Evolutionary conservation across 1,140 invertebrate genomes (phyloP), one percentile per base, ranked within the genome.

Genomic region (Drosophila elegans): DNA sequence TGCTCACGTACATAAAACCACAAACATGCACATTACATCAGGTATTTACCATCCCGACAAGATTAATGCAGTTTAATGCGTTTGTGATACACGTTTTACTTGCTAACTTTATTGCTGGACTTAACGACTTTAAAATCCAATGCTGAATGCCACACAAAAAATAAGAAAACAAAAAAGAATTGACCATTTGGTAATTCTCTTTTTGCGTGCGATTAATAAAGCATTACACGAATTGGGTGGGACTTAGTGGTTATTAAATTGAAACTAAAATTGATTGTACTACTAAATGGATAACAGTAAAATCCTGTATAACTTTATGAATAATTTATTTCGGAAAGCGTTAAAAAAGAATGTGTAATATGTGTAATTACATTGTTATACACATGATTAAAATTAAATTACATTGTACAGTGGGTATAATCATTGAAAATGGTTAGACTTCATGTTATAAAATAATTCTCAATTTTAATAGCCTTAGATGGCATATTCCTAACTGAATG

Each of bases 11-110:
- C 39, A 61, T 60, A 51, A 46, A 52, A 49, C 42, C 66, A 32
- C 45, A 60, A 75, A 71, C 51, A 72, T 53, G 53, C 45, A 68
- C 32, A 54, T 74, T 63, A 62, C 49, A 68, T 38, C 78, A 74
- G 78, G 78, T 80, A 80, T 74, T 80, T 80, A 64, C 51, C 44
- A 68, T 68, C 60, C 66, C 59, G 64, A 67, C 57, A 79, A 68
- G 64, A 74, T 53, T 59, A 62, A 74, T 74, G 66, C 57, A 72
- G 69, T 55, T 66, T 60, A 78, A 76, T 76, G 53, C 74, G 36
- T 62, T 68, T 34, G 64, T 62, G 57, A 62, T 77, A 53, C 42
- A 38, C 41, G 44, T 46, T 45, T 36, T 44, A 42, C 36, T 57
- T 57, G 29, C 36, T 29, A 34, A 51, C 59, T 64, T 64, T 64